Evolutionary conservation across 2,797 vertebrate genomes (phyloP), one percentile per base, ranked within the genome.

Genomic region (Sebastes cheni): DNA sequence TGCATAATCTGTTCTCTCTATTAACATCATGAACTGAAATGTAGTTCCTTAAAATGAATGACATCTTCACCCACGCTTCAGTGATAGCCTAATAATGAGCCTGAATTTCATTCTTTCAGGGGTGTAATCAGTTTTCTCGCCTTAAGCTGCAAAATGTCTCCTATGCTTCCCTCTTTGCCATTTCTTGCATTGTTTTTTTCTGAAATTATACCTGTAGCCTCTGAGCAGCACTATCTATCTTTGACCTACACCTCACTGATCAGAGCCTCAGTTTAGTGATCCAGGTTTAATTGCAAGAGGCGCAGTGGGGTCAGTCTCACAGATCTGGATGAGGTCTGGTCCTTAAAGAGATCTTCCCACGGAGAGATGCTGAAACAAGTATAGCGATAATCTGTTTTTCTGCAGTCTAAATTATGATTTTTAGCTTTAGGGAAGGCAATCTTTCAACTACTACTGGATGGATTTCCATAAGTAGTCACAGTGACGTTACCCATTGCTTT

Each of bases 61-160:
- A 50, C 22, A 77, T 62, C 62, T 68, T 75, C 71, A 75, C 34
- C 25, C 46, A 54, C 18, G n/a, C 42, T 18, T 75, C 34, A 55
- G 54, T 27, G 16, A 29, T 8, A 50, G 60, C 29, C 39, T 77
- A 67, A 79, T 77, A 46, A 80, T 77, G 34, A 62, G 58, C 61
- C 50, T 68, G 18, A 29, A 39, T 73, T 79, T 73, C 18, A 79
- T 64, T 25, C 14, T 34, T 25, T 80, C 12, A 4, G 62, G 34
- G 13, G 16, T 66, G 32, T 76, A 86, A 80, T 79, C 16, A 29
- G 56, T 74, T 73, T 70, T 79, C 27, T 85, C 75, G 27, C 79
- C 59, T 73, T 60, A 20, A 58, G 30, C 82, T 67, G 56, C 13
- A 50, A 32, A 74, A 36, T 59, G 52, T 64, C 60, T 62, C n/a